phyloP scores from a whole-genome alignment of 2,797 vertebrate species.

The Macropus fuliginosus region DNA sequence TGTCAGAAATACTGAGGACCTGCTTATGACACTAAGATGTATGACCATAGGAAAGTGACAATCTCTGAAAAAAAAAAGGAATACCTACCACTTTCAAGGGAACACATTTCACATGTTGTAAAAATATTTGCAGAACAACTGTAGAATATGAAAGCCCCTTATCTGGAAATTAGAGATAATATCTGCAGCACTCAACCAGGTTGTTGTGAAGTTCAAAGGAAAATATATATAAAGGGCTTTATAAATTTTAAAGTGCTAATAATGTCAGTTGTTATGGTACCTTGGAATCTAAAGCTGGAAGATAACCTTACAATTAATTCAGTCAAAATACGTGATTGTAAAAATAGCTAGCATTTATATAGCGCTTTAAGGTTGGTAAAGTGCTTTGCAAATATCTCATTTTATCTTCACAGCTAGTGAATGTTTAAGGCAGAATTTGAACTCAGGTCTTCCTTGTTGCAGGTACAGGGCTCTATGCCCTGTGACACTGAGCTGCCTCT shows the following conservation, averaged over 20 bases:
- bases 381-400: neutral
- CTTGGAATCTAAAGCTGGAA: neutral
- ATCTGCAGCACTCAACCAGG: neutral
- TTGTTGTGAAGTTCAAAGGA: neutral
- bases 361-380: neutral
- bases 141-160: neutral
- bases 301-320: neutral
- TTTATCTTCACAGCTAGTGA: neutral
- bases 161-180: neutral
- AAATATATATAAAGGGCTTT: neutral
- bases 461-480: no score
- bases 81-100: neutral
- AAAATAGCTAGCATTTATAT: neutral
- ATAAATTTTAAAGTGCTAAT: neutral
- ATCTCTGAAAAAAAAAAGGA: neutral
- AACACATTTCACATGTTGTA: neutral
- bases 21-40: neutral
- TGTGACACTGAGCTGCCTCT: neutral
- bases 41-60: neutral
- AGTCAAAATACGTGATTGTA: neutral
- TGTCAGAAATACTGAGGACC: neutral
- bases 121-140: neutral
- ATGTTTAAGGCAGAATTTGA: neutral
- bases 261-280: neutral
- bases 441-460: neutral